Evolutionary conservation across 2,113 vertebrate genomes (phyloP), one percentile per base, ranked within the genome.

Genomic region (Rhineura floridana): DNA sequence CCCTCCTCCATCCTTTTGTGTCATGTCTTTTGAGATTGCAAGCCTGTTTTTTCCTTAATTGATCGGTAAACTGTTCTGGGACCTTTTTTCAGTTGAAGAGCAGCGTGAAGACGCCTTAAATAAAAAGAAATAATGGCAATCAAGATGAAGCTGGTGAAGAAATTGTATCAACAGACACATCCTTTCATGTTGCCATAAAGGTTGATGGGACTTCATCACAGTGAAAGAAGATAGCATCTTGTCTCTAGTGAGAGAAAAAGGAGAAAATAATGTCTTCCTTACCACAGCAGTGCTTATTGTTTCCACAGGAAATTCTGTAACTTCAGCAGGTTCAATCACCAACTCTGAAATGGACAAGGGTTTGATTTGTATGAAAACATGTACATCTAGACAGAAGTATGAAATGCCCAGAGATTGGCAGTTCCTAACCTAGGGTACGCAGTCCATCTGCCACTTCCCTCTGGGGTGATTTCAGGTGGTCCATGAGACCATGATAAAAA

Each of bases 211-310:
- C 21, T 75, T 42, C 39, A 73, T 21, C 33, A 39, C 36, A 73
- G 13, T 19, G 70, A 21, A n/a, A 39, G 70, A 21, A 39, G 6
- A 39, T 17, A 25, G 3, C 19, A 9, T 15, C 11, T 8, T 25
- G 63, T 62, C n/a, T 39, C 52, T 62, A 39, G 79, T 28, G 2
- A 62, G 7, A 1, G 23, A 80, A 13, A 36, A 62, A 59, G 11
- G 2, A n/a, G 3, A n/a, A 17, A 50, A 39, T 13, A 0, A 9
- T 30, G 28, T 48, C 30, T 23, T 48, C n/a, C 84, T 86, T 86
- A 86, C 84, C 84, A 86, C 84, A 28, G 84, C 55, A 15, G 85
- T 48, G n/a, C n/a, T 86, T 50, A 86, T 79, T 1, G 59, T n/a
- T 39, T 86, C 85, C 62, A 86, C 48, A 69, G 59, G 46, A 30